Evolutionary conservation across 2,797 vertebrate genomes (phyloP).

Genomic region (Melanotaenia parkinsoni): DNA sequence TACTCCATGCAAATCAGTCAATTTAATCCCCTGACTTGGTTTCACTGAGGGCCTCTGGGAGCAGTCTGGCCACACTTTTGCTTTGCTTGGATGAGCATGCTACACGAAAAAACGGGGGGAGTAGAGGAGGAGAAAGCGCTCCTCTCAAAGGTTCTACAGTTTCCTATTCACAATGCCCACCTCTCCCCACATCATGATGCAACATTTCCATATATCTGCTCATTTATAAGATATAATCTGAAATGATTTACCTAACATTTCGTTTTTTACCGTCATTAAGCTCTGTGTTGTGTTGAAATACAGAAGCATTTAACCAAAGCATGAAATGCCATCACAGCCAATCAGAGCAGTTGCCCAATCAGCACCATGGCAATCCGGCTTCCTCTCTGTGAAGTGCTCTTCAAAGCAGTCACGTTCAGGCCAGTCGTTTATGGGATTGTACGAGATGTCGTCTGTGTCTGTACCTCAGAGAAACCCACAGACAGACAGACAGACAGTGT

Average conservation of each 20-base stretch:
- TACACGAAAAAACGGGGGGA: slow-evolving; percentile 8
- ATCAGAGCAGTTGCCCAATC: slow-evolving; percentile 56
- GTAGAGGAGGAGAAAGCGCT: slow-evolving; percentile 9
- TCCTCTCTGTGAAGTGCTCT: slow-evolving; percentile 63
- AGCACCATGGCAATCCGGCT: slow-evolving; percentile 43
- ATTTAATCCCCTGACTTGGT: slow-evolving; percentile 70
- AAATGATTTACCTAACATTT: background rate
- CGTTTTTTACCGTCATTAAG: background rate
- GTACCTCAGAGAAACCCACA: slow-evolving; percentile 58
- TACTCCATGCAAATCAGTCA: slow-evolving; percentile 71
- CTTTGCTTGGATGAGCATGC: slow-evolving; percentile 54
- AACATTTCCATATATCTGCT: background rate
- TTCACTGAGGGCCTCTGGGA: slow-evolving; percentile 58
- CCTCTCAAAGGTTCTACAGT: slow-evolving; percentile 22
- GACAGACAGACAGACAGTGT: slow-evolving; percentile 28
- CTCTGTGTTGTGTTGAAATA: slow-evolving; percentile 2
- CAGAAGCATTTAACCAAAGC: slow-evolving; percentile 25
- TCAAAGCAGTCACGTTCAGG: slow-evolving; percentile 61
- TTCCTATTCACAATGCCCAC: slow-evolving; percentile 10
- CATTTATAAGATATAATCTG: background rate
- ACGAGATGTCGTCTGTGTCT: slow-evolving; percentile 79
- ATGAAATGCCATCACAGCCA: slow-evolving; percentile 68
- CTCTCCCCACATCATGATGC: slow-evolving; percentile 9
- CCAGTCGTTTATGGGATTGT: slow-evolving; percentile 60
- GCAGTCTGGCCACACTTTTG: slow-evolving; percentile 58